Percentiles rank a stretch among this genome's conserved stretches.
Conservation (phyloP, 1,140 invertebrate species). For the Drosophila triauraria region DNA sequence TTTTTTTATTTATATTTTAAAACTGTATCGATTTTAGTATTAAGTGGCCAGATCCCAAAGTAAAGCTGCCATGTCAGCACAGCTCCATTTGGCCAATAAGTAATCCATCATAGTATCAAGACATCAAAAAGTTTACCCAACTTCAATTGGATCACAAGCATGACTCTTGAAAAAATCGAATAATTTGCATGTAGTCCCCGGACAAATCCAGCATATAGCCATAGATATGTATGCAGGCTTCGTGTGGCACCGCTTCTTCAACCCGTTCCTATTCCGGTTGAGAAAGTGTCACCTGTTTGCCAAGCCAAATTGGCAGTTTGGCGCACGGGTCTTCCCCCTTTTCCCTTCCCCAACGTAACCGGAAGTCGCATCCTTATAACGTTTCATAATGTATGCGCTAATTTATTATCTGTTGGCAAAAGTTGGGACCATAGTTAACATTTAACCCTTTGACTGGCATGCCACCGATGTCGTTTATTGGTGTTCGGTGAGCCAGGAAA, state of each 20-base stretch:
- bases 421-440: constrained; percentile 68
- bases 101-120: constrained; percentile 47
- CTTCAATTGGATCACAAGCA: constrained; percentile 38
- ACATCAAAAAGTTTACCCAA: constrained; percentile 52
- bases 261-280: constrained; percentile 59
- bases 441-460: constrained; percentile 73
- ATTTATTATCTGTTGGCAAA: constrained; percentile 82
- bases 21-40: background rate
- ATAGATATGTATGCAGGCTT: constrained; percentile 10
- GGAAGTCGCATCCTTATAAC: constrained; percentile 74
- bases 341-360: constrained; percentile 26
- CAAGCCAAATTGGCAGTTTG: constrained; percentile 66
- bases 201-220: constrained; percentile 24
- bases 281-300: constrained; percentile 77
- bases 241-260: constrained; percentile 37
- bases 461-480: constrained; percentile 28
- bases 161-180: constrained; percentile 53
- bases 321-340: constrained; percentile 11
- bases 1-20: background rate
- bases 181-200: constrained; percentile 34
- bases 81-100: constrained; percentile 30
- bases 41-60: background rate
- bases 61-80: constrained; percentile 43
- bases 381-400: constrained; percentile 81
- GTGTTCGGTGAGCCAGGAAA: constrained; percentile 16